Evolutionary conservation across 1,140 invertebrate genomes (phyloP), one percentile per base, ranked within the genome.

Genomic region (Drosophila pseudoobscura): DNA sequence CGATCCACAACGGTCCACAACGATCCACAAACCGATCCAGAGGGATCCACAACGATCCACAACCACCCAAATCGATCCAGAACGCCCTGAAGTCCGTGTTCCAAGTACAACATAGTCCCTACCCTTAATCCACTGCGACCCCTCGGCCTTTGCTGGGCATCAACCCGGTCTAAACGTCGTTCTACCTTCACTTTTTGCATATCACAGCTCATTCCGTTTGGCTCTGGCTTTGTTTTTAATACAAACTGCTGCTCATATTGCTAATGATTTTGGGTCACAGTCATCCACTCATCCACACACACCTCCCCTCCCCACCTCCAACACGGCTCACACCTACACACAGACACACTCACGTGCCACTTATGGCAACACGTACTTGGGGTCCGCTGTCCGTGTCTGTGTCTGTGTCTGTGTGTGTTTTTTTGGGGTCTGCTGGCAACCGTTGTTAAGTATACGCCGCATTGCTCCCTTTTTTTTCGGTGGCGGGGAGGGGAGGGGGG

Each of bases 241-340:
- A 87, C 83, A 88, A 87, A 87, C 83, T 78, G 82, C 83, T 88
- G 83, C 84, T 88, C 83, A 88, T 88, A 88, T 88, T 88, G 83
- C 83, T 88, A 88, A 88, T 88, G 83, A 88, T 88, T 88, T 88
- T 88, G 83, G 83, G 83, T 77, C 75, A 77, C 73, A 76, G 57
- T 82, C 75, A 88, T 70, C 72, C 82, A 79, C 82, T 80, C 73
- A 60, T 73, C 51, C 52, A 71, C 74, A 60, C 26, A 56, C 70
- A 50, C 62, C 24, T 26, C 24, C 3, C 3, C 3, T 64, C 44
- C 76, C 24, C 3, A 0, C 3, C 70, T 39, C 76, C 50, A 56
- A 71, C 20, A 20, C 20, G 20, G 50, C 53, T 8, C 35, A 7
- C 58, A 49, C 50, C 50, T 55, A 59, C 70, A 68, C 46, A 68